phyloP scores from a whole-genome alignment of 1,140 invertebrate genomes.

The Drosophila auraria region DNA sequence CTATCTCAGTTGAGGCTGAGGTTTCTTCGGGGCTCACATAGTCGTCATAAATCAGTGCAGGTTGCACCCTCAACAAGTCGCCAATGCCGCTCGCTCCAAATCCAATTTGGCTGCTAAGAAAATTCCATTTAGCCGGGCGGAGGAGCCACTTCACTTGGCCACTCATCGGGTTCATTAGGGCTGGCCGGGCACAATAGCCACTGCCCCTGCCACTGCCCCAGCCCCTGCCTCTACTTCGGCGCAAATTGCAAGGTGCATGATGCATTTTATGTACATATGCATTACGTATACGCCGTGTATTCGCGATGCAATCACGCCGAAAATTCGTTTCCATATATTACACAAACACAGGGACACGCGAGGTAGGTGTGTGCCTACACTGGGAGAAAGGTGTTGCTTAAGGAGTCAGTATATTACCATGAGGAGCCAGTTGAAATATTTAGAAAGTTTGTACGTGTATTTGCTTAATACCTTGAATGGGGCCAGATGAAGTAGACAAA shows the following conservation, averaged over 20 bases:
- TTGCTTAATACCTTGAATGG: too few relatives aligned
- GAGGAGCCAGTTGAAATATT: too few relatives aligned
- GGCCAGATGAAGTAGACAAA: too few relatives aligned
- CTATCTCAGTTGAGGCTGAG: not conserved
- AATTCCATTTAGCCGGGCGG: constrained; percentile 15
- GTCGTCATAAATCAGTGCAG: constrained; percentile 19
- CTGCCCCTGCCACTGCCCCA: not conserved
- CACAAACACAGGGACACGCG: constrained; percentile 25
- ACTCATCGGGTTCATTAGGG: constrained; percentile 29
- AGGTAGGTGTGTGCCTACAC: not conserved
- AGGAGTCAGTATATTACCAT: too few relatives aligned
- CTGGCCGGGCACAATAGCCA: constrained; percentile 7
- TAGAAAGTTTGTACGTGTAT: too few relatives aligned
- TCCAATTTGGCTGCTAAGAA: constrained; percentile 20
- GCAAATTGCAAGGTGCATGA: constrained; percentile 34
- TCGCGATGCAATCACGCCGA: constrained; percentile 62
- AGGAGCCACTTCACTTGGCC: constrained; percentile 3
- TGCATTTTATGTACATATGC: constrained; percentile 52
- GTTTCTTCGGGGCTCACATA: too few relatives aligned
- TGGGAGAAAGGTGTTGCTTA: not conserved
- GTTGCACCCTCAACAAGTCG: constrained; percentile 24
- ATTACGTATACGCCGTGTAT: constrained; percentile 62
- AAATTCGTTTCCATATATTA: constrained; percentile 62
- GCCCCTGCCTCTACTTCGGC: not conserved
- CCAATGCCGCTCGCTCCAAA: not conserved